These are phyloP conservation scores for Eilema depressum DNA, from an alignment of 2,888 invertebrate species.

Conservation along the genomic window DNA sequence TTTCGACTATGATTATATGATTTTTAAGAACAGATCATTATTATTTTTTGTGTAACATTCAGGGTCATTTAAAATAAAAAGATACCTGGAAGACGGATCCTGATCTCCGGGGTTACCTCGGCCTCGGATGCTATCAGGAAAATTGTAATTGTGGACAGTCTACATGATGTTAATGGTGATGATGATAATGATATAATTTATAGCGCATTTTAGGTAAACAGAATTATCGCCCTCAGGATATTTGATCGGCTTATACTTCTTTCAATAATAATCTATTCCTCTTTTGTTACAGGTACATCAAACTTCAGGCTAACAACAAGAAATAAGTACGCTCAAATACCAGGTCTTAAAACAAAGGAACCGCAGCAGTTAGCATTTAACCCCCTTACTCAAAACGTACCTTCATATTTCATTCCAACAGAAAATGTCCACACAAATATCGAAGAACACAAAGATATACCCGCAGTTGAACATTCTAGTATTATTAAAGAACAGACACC, in stretches of 20 bases:
- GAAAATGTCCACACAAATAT: not conserved
- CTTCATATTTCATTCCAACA: constrained; percentile 49
- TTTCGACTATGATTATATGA: too few relatives aligned
- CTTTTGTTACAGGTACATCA: constrained; percentile 78
- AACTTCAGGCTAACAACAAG: constrained; percentile 90
- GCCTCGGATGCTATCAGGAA: too few relatives aligned
- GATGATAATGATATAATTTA: too few relatives aligned
- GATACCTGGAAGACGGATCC: too few relatives aligned
- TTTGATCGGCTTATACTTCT: not conserved
- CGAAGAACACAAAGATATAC: constrained; percentile 22
- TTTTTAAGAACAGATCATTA: too few relatives aligned
- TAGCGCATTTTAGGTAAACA: too few relatives aligned
- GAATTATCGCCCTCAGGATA: not conserved
- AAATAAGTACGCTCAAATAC: constrained; percentile 93
- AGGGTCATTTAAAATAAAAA: too few relatives aligned
- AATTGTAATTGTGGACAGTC: too few relatives aligned
- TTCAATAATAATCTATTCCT: constrained; percentile 23
- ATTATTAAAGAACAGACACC: constrained; percentile 25
- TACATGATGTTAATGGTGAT: too few relatives aligned
- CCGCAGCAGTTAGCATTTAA: constrained; percentile 47
- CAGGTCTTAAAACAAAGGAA: constrained; percentile 88
- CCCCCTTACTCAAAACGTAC: constrained; percentile 40
- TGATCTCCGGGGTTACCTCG: too few relatives aligned
- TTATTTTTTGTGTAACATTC: too few relatives aligned
- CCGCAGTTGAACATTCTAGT: constrained; percentile 13